Percentiles rank a stretch among this genome's conserved stretches.
These are phyloP conservation scores for Xenopus petersii DNA, from an alignment of 2,797 vertebrate species.

Conservation along the genomic window DNA sequence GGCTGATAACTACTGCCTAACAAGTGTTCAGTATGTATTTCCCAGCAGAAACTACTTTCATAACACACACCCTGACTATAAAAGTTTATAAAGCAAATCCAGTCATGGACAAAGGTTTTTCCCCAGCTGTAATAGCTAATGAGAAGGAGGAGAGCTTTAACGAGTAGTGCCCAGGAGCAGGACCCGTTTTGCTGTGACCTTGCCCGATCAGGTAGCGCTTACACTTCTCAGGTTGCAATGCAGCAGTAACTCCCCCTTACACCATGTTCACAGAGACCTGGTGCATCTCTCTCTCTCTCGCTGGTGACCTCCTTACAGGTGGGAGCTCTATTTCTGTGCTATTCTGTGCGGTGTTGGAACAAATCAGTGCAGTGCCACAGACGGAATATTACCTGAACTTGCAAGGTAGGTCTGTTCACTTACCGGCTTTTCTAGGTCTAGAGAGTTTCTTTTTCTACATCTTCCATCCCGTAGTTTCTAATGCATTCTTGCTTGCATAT, in stretches of 20 bases:
- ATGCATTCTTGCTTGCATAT: too few relatives aligned
- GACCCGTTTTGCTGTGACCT: not conserved
- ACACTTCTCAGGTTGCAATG: not conserved
- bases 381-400: not conserved
- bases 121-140: not conserved
- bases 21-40: too few relatives aligned
- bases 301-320: conserved; percentile 1
- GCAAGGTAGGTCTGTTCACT: not conserved
- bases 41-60: too few relatives aligned
- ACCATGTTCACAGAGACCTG: not conserved
- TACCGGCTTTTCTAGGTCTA: not conserved
- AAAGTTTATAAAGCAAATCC: too few relatives aligned
- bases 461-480: too few relatives aligned
- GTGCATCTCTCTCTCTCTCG: not conserved
- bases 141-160: not conserved
- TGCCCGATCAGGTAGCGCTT: not conserved
- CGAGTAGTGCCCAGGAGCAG: not conserved
- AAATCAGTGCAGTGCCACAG: not conserved
- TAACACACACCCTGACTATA: too few relatives aligned
- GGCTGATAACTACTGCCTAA: too few relatives aligned
- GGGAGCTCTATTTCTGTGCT: not conserved
- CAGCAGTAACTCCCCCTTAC: not conserved
- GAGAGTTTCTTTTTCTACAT: not conserved
- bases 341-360: not conserved
- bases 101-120: too few relatives aligned